phyloP scores from a whole-genome alignment of 2,113 vertebrate species.

The Chitala chitala region DNA sequence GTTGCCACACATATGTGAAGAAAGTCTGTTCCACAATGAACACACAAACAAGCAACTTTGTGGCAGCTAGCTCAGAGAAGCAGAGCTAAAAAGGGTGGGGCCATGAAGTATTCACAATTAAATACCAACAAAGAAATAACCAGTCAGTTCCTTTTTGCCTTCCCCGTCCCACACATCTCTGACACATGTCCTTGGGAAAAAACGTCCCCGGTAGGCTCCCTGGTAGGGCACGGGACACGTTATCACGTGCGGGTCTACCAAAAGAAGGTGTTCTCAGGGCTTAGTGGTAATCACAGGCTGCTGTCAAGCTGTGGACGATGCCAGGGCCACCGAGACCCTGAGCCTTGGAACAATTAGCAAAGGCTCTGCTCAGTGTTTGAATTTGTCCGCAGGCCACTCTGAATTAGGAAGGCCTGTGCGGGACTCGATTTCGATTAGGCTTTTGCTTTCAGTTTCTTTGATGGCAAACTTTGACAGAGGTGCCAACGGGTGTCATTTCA shows the following conservation, averaged over 20 bases:
- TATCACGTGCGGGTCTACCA: slow-evolving; percentile 38
- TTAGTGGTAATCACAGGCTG: slow-evolving; percentile 47
- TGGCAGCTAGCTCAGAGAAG: no score
- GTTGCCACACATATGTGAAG: no score
- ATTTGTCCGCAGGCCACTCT: slow-evolving; percentile 7
- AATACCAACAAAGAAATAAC: no score
- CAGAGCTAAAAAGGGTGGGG: no score
- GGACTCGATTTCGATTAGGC: slow-evolving; percentile 18
- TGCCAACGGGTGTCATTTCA: background rate
- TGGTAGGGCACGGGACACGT: slow-evolving; percentile 31
- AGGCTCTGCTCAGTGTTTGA: slow-evolving; percentile 19
- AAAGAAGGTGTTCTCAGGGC: slow-evolving; percentile 35
- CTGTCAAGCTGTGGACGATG: slow-evolving; percentile 37
- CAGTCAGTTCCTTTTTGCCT: no score
- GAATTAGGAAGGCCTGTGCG: slow-evolving; percentile 16
- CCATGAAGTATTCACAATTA: no score
- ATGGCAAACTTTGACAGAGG: background rate
- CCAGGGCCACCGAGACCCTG: background rate
- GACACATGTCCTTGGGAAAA: no score
- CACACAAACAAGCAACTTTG: no score
- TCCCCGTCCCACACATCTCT: no score
- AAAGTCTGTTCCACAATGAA: no score
- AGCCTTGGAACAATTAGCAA: slow-evolving; percentile 30
- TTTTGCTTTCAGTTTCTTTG: slow-evolving; percentile 6
- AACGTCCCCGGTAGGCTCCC: no score